phyloP scores from a whole-genome alignment of 2,888 invertebrate species.

The Cephus runcator region DNA sequence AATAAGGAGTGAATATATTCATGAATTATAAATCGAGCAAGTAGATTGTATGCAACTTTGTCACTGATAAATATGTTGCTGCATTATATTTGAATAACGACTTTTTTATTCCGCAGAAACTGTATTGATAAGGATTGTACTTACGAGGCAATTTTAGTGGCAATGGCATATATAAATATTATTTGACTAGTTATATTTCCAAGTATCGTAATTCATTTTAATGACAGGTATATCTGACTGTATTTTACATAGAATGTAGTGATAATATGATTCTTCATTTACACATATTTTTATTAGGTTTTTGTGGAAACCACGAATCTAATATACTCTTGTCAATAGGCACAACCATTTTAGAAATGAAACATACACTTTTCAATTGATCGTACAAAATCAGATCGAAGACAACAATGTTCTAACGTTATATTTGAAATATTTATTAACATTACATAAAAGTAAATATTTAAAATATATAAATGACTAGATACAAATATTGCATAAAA shows the following conservation, averaged over 20 bases:
- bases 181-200: not conserved
- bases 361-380: not conserved
- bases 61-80: no score
- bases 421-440: conserved; percentile 61
- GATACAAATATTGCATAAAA: conserved; percentile 65
- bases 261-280: not conserved
- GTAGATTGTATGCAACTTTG: not conserved
- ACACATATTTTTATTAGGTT: not conserved
- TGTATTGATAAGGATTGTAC: not conserved
- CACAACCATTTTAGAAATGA: not conserved
- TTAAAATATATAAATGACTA: conserved; percentile 65
- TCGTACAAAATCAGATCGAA: not conserved
- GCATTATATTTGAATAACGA: no score
- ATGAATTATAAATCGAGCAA: not conserved
- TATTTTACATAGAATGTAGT: not conserved
- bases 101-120: not conserved
- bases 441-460: conserved; percentile 64
- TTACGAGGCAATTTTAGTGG: not conserved
- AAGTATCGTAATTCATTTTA: not conserved
- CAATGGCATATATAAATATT: not conserved
- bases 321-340: not conserved
- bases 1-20: not conserved
- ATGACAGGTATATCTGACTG: not conserved
- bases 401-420: conserved; percentile 15
- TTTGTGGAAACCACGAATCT: not conserved